These are phyloP conservation scores for Todiramphus chloris DNA, from an alignment of 2,113 vertebrate genomes.

Conservation along the genomic window DNA sequence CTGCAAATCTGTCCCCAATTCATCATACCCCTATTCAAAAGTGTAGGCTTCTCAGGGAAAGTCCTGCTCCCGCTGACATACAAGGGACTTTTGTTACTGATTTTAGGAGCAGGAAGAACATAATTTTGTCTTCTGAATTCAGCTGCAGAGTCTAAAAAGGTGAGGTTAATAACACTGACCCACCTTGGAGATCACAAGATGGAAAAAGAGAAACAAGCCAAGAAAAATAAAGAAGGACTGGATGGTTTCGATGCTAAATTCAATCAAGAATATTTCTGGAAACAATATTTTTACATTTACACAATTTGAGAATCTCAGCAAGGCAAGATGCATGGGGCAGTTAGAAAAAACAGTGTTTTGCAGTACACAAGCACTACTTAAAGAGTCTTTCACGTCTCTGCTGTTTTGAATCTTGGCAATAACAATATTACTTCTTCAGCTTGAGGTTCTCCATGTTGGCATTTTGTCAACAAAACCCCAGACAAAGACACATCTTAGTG, in stretches of 20 bases:
- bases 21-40: background rate
- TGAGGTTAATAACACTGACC: background rate
- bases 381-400: background rate
- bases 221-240: background rate
- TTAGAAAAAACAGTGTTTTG: background rate
- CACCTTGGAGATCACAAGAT: background rate
- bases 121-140: background rate
- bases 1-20: background rate
- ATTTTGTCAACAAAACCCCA: background rate
- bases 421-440: background rate
- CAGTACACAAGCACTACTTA: background rate
- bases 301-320: background rate
- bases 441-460: background rate
- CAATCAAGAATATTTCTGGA: background rate
- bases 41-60: background rate
- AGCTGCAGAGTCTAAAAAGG: background rate
- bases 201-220: constrained; percentile 23
- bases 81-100: background rate
- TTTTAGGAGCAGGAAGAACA: background rate
- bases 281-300: background rate
- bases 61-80: background rate
- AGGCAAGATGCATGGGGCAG: background rate
- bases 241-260: background rate
- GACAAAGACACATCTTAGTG: background rate
- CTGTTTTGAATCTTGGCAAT: background rate